A percentile compares a stretch with the other conserved stretches of the same genome.
Evolutionary conservation across 2,888 invertebrate species (phyloP).

Genomic region (Melieria crassipennis): DNA sequence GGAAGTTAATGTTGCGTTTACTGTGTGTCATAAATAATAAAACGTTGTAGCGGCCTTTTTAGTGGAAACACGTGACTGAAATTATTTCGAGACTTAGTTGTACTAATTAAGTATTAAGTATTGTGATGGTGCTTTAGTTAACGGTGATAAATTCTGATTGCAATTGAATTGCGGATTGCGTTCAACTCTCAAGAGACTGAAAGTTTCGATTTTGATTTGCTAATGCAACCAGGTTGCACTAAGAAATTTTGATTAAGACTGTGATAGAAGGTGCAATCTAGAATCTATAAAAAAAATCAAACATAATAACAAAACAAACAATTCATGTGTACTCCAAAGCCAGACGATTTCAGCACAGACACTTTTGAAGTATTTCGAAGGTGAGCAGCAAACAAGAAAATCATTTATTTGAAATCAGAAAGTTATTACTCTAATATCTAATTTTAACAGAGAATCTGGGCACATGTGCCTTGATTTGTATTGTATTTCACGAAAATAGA

Average conservation of each 20-base stretch:
- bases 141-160: slow-evolving; percentile 33
- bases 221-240: slow-evolving; percentile 20
- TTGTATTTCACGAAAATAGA: too few relatives aligned
- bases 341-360: slow-evolving; percentile 28
- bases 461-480: too few relatives aligned
- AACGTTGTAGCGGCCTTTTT: slow-evolving; percentile 15
- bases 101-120: slow-evolving; percentile 34
- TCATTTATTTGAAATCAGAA: too few relatives aligned
- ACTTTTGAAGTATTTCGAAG: slow-evolving; percentile 17
- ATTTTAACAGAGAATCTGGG: too few relatives aligned
- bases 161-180: slow-evolving; percentile 40
- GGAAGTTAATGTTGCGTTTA: slow-evolving; percentile 32
- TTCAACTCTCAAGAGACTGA: slow-evolving; percentile 39
- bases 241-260: slow-evolving; percentile 19
- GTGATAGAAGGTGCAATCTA: slow-evolving; percentile 20
- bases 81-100: slow-evolving; percentile 17
- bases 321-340: slow-evolving; percentile 5
- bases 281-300: background rate
- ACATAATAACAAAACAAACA: too few relatives aligned
- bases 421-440: too few relatives aligned
- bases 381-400: background rate
- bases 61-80: slow-evolving; percentile 34
- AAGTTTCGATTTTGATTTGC: slow-evolving; percentile 20
- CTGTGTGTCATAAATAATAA: slow-evolving; percentile 33
- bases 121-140: slow-evolving; percentile 39